Evolutionary conservation across 2,113 vertebrate genomes (phyloP).

Genomic region (Notarius quadriscutis): DNA sequence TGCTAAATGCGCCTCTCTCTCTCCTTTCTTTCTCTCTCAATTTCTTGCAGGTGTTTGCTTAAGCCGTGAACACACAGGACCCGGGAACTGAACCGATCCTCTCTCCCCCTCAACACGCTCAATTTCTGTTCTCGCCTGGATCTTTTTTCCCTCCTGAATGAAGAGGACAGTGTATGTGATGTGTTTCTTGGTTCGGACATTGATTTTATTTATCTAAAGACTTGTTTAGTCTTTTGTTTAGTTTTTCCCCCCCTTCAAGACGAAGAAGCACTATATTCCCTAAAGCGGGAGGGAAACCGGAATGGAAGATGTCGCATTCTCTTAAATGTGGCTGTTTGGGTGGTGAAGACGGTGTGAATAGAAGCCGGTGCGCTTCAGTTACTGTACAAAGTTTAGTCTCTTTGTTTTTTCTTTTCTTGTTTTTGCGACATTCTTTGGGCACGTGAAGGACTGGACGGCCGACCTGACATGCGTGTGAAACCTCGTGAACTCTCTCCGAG

Average conservation of each 20-base stretch:
- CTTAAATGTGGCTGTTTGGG: constrained; percentile 86
- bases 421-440: constrained; percentile 83
- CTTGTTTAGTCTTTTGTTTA: constrained; percentile 79
- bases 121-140: constrained; percentile 76
- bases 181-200: constrained; percentile 84
- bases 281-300: constrained; percentile 74
- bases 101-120: constrained; percentile 57
- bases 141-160: constrained; percentile 71
- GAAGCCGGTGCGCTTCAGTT: constrained; percentile 85
- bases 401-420: constrained; percentile 65
- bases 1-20: constrained; percentile 85
- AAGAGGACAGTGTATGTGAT: constrained; percentile 83
- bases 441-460: constrained; percentile 88
- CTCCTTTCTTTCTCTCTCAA: constrained; percentile 73
- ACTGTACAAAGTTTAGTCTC: constrained; percentile 85
- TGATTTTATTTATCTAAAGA: constrained; percentile 95
- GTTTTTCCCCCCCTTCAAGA: constrained; percentile 71
- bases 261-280: constrained; percentile 94
- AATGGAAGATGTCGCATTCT: constrained; percentile 60
- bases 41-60: constrained; percentile 97
- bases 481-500: constrained; percentile 89
- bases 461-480: constrained; percentile 84
- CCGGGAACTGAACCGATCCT: constrained; percentile 77
- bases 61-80: constrained; percentile 75
- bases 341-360: constrained; percentile 88